Evolutionary conservation across 1,140 invertebrate species (phyloP), one percentile per base, ranked within the genome.

Genomic region (Nilaparvata lugens): DNA sequence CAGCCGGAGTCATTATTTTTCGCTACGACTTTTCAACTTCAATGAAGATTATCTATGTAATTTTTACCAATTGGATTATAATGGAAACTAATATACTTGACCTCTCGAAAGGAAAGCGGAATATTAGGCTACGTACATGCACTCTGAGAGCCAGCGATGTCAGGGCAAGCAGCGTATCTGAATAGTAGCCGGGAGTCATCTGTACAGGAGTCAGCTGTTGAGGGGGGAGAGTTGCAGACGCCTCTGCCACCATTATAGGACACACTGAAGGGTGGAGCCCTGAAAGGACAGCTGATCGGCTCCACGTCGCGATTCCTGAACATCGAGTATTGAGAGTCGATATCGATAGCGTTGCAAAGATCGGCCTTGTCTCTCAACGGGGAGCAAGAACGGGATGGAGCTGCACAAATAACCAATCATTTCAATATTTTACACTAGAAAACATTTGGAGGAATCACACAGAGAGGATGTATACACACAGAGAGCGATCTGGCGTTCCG

Each of bases 141-240:
- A 64, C 73, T 76, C 64, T 80, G 78, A 2, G 90, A 89, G 43
- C 87, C 88, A 25, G 81, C 79, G 7, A 95, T 83, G 73, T 95
- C 92, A 0, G 91, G 89, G 74, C 93, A 96, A 18, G 92, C 92
- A 76, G 94, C 91, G 72, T 93, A 95, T 70, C 85, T 85, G 66
- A 96, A 82, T 42, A 95, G 76, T 14, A 92, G 74, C 56, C 86
- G 77, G 1, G 84, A 88, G 64, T 90, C 83, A 67, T 92, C 87
- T 0, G 87, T 91, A 70, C 89, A 93, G 60, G 86, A 83, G 69
- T 92, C 88, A 14, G 88, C 85, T 28, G 81, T 83, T 14, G 88
- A 91, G 18, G 80, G 77, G 0, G 89, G 89, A 18, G 24, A 59
- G 60, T 75, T 80, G 73, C 90, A 93, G 63, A 89, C 83, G 0